Base-by-base conservation (phyloP, 2,888 invertebrate species). In the Furcula furcula region DNA sequence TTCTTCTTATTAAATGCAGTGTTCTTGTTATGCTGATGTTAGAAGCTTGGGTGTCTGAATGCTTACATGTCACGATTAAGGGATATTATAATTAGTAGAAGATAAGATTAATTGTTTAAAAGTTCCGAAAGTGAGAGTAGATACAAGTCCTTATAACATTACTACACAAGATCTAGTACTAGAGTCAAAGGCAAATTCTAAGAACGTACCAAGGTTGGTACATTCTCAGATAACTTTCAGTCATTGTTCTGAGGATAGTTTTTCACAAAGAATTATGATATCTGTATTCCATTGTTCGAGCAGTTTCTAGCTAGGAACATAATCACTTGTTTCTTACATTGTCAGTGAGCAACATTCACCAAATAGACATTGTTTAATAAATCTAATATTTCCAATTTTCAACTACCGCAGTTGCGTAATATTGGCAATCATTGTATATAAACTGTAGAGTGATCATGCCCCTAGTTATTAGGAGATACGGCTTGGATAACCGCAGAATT, bases 391-490 rank as follows among this genome's bases (percentile, higher is more conserved):
- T 19, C 30, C 33, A 29, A 47, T 44, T 51, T 42, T 28, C 46
- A 40, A 44, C 29, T 50, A 32, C 31, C 44, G 42, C 47, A 36
- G 42, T 53, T 46, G 40, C 19, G 47, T 48, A 58, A 44, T 37
- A 40, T 48, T 46, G 39, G 44, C 4, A 29, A 48, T 56, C 68
- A 72, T 75, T 84, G 83, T 87, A 85, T 77, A 85, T 86, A 84
- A n/a, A 63, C 66, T 71, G 62, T 84, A 84, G 82, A 75, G 80
- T 81, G 81, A 73, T 77, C 71, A 81, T 84, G 74, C 74, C 71
- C 77, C 79, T 59, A 61, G 59, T 79, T 65, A 68, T 75, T 81
- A 81, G 75, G 71, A 70, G 65, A 76, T 73, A 76, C 62, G 70
- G 78, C 77, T 82, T 76, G 60, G 70, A 68, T 69, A 75, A 63